Conservation (phyloP, 2,113 vertebrate genomes). For the Eubucco bourcierii region DNA sequence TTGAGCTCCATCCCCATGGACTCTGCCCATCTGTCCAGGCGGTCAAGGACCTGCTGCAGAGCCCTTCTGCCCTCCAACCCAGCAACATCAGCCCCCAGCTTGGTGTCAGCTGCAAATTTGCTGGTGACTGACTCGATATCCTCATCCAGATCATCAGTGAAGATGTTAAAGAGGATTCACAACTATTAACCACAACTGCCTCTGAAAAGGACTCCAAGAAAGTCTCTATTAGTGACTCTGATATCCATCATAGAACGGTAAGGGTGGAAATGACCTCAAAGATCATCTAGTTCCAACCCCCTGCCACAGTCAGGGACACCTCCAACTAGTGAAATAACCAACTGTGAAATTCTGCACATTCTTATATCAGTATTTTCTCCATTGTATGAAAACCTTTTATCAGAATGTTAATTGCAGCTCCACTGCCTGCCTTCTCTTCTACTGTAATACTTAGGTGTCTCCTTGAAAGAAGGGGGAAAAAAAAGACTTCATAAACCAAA, state of each 20-base stretch:
- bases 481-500: background rate
- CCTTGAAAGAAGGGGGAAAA: background rate
- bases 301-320: too few relatives aligned
- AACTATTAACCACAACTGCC: background rate
- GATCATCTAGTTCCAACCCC: too few relatives aligned
- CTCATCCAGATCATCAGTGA: too few relatives aligned
- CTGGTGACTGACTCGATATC: too few relatives aligned
- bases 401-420: background rate
- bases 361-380: background rate
- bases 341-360: background rate
- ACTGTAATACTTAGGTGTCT: background rate
- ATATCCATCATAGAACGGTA: background rate
- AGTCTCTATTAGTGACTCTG: background rate
- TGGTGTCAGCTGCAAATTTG: too few relatives aligned
- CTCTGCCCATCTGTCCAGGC: too few relatives aligned
- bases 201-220: background rate
- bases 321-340: background rate
- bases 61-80: too few relatives aligned
- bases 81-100: too few relatives aligned
- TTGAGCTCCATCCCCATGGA: too few relatives aligned
- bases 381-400: background rate
- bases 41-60: too few relatives aligned
- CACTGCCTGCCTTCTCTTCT: background rate
- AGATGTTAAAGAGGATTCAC: too few relatives aligned
- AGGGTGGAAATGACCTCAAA: too few relatives aligned